phyloP scores from a whole-genome alignment of 2,797 vertebrate species.

The Scolopax bukidnonensis region DNA sequence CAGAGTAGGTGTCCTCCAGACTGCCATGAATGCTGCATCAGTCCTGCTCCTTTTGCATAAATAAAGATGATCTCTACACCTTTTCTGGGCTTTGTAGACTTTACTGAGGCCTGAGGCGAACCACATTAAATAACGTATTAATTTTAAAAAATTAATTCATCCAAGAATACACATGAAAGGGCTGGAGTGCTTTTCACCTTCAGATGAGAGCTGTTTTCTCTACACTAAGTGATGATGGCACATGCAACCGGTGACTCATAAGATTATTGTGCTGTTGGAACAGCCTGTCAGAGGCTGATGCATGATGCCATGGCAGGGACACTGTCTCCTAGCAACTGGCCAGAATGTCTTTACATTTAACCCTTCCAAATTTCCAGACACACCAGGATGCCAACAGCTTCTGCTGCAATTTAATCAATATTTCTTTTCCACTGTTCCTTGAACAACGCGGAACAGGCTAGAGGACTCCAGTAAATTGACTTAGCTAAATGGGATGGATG shows the following conservation, averaged over 20 bases:
- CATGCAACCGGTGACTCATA: neutral
- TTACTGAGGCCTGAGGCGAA: neutral
- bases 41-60: neutral
- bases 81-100: neutral
- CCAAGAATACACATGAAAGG: neutral
- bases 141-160: neutral
- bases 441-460: neutral
- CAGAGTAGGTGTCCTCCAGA: neutral
- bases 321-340: constrained; percentile 50
- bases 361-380: neutral
- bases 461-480: neutral
- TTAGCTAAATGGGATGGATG: neutral
- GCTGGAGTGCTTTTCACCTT: neutral
- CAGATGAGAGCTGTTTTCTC: neutral
- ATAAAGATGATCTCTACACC: neutral
- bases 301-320: constrained; percentile 3
- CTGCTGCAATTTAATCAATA: constrained; percentile 12
- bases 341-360: neutral
- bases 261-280: neutral
- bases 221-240: neutral
- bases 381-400: neutral
- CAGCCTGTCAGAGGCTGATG: neutral
- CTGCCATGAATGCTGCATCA: neutral
- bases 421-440: neutral
- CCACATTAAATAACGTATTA: neutral